Percentiles rank a stretch among this genome's conserved stretches.
Evolutionary conservation across 53 echinoderm and acorn worm species (phyloP).

Genomic region (Mesocentrotus franciscanus): DNA sequence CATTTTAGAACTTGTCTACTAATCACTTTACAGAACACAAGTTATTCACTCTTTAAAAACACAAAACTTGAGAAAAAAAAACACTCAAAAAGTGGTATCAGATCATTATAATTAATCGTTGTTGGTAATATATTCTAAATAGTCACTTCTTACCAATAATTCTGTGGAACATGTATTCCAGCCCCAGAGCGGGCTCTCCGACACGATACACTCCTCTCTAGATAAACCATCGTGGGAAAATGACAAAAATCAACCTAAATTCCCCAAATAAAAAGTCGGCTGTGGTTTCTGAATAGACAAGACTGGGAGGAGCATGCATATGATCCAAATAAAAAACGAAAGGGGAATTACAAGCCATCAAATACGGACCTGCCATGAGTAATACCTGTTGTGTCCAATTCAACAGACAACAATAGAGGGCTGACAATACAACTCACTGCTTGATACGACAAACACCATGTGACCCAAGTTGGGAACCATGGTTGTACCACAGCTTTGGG

Average conservation of each 20-base stretch:
- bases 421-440: not conserved
- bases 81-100: too few relatives aligned
- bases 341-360: not conserved
- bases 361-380: not conserved
- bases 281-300: not conserved
- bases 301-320: constrained; percentile 25
- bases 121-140: not conserved
- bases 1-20: too few relatives aligned
- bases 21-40: too few relatives aligned
- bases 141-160: not conserved
- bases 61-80: too few relatives aligned
- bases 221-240: constrained; percentile 59
- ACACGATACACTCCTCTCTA: constrained; percentile 42
- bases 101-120: not conserved
- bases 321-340: constrained; percentile 10
- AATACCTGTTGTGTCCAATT: constrained; percentile 1
- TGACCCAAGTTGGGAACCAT: constrained; percentile 1
- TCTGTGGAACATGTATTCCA: not conserved
- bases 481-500: constrained; percentile 22
- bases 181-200: constrained; percentile 8
- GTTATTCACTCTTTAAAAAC: too few relatives aligned
- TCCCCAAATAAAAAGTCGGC: constrained; percentile 17
- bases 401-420: constrained; percentile 4
- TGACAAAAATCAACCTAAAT: constrained; percentile 41
- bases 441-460: constrained; percentile 31